Evolutionary conservation across 2,797 vertebrate genomes (phyloP).

Genomic region (Naso thynnoides): DNA sequence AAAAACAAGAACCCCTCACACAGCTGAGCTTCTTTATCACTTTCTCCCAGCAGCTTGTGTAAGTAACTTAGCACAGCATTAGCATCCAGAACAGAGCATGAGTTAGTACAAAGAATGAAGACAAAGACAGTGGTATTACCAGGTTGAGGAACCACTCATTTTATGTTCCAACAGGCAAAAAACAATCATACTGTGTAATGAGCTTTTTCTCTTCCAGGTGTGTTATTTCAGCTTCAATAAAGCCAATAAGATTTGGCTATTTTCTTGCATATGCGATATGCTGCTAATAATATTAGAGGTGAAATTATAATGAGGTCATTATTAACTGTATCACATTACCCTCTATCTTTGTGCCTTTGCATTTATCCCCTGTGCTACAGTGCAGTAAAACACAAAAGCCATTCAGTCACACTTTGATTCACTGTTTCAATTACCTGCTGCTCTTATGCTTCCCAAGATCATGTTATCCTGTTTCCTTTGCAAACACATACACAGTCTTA

Average conservation of each 20-base stretch:
- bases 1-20: constrained; percentile 48
- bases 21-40: constrained; percentile 62
- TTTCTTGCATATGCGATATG: constrained; percentile 1
- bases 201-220: neutral
- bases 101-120: constrained; percentile 42
- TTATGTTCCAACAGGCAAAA: constrained; percentile 40
- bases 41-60: constrained; percentile 50
- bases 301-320: constrained; percentile 63
- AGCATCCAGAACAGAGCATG: constrained; percentile 29
- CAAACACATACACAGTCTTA: constrained; percentile 41
- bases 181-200: neutral
- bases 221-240: constrained; percentile 21
- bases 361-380: constrained; percentile 26
- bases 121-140: constrained; percentile 34
- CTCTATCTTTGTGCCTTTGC: constrained; percentile 32
- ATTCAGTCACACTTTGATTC: constrained; percentile 59
- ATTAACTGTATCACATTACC: constrained; percentile 49
- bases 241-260: constrained; percentile 21
- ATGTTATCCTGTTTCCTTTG: constrained; percentile 30
- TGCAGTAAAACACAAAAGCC: constrained; percentile 46
- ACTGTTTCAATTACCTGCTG: constrained; percentile 60
- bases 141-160: constrained; percentile 28
- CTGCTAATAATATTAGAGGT: constrained; percentile 31
- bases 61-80: constrained; percentile 46
- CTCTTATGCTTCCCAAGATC: constrained; percentile 28